Base-by-base conservation (phyloP, 35 echinoderm and acorn worm species). In the Heliocidaris erythrogramma region DNA sequence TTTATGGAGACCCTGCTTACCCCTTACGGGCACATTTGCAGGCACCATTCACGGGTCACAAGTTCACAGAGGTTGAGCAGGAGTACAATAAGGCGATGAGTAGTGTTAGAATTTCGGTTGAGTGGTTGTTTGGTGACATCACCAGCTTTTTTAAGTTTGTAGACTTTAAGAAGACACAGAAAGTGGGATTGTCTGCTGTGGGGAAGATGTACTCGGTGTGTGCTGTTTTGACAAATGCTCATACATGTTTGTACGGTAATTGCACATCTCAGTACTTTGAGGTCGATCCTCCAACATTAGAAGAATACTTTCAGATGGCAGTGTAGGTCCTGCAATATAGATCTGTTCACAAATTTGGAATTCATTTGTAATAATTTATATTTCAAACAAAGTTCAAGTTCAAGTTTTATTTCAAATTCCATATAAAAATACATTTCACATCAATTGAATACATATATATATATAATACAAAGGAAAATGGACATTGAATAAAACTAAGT, bases 41-140 rank as follows among this genome's bases (percentile, higher is more conserved):
- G 90, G n/a, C 31, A 2, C 96, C 97, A 1, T 96, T 96, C 89
- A 90, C 60, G 60, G 85, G 88, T 1, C 24, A 47, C 47, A 92
- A 96, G 85, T 8, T 97, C 4, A 96, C 97, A 10, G 32, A 12
- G 9, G 95, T 94, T 14, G 95, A 98, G 35, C 48, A 94, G 42
- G 65, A 48, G 4, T 98, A 94, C 50, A 98, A 98, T 48, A 53
- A 31, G 21, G 27, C 94, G 5, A 96, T 97, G 95, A 88, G 48
- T 4, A 95, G 13, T 78, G 95, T 96, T 2, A 47, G 94, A 0
- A 59, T 97, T 47, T 49, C 47, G 47, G 97, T 97, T 7, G 97
- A 97, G 59, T 97, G 97, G 97, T n/a, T 94, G 3, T 97, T 97
- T 95, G 95, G 97, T 9, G 95, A 97, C 90, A 95, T 97, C 35